phyloP scores from a whole-genome alignment of 2,888 invertebrate species.

The Emmelina monodactyla region DNA sequence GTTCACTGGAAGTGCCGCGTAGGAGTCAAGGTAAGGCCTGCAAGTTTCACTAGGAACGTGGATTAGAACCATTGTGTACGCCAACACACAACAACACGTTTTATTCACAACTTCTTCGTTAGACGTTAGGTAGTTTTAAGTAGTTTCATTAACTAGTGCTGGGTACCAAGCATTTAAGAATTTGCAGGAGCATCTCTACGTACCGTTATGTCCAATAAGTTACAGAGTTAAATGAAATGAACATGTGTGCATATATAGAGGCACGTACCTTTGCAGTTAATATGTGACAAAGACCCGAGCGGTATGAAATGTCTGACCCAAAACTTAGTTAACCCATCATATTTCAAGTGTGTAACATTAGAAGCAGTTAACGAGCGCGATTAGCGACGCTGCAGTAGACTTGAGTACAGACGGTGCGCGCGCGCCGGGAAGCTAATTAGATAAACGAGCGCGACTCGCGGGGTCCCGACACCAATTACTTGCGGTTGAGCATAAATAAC shows the following conservation, averaged over 20 bases:
- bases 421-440: slow-evolving; percentile 49
- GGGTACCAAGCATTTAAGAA: too few species aligned
- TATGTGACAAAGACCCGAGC: too few species aligned
- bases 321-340: too few species aligned
- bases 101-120: not conserved
- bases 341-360: too few species aligned
- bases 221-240: too few species aligned
- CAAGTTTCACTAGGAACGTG: slow-evolving; percentile 40
- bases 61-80: slow-evolving; percentile 54
- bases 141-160: too few species aligned
- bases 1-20: slow-evolving; percentile 29
- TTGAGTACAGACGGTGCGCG: slow-evolving; percentile 11
- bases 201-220: too few species aligned
- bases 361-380: slow-evolving; percentile 11
- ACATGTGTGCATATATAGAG: too few species aligned
- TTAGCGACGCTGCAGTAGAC: slow-evolving; percentile 20
- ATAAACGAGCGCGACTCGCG: slow-evolving; percentile 59
- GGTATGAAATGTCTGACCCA: too few species aligned
- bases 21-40: slow-evolving; percentile 66
- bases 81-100: slow-evolving; percentile 45
- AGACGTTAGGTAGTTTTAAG: too few species aligned
- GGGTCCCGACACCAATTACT: slow-evolving; percentile 62
- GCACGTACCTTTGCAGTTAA: too few species aligned
- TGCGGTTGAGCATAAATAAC: slow-evolving; percentile 51
- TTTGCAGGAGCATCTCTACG: too few species aligned